These are phyloP conservation scores for Cephus spinipes DNA, from an alignment of 2,888 invertebrate genomes.

Conservation along the genomic window DNA sequence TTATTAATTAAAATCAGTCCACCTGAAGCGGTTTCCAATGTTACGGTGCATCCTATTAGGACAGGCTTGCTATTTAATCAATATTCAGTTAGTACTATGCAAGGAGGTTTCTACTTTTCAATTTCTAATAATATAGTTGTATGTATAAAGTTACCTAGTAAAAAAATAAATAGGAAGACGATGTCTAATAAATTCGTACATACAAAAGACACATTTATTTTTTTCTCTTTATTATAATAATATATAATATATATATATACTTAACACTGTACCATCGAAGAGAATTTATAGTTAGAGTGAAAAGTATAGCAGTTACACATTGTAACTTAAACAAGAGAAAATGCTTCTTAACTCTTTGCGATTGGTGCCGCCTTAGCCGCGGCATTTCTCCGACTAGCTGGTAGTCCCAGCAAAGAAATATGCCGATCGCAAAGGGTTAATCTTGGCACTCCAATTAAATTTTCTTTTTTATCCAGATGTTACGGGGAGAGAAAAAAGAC, in stretches of 20 bases:
- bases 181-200: conserved; percentile 29
- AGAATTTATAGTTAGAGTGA: conserved; percentile 48
- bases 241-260: conserved; percentile 44
- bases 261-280: conserved; percentile 52
- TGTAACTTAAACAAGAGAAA: conserved; percentile 41
- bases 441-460: neutral
- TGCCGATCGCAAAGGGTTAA: neutral
- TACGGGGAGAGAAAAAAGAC: neutral
- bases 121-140: neutral
- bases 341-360: conserved; percentile 22
- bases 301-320: conserved; percentile 39
- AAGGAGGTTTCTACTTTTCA: neutral
- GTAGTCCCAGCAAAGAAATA: too few relatives aligned
- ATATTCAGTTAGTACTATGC: neutral
- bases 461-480: neutral
- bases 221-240: conserved; percentile 48
- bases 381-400: too few relatives aligned
- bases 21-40: neutral
- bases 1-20: neutral
- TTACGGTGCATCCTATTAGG: neutral
- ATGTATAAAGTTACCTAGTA: neutral
- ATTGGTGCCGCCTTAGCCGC: too few relatives aligned
- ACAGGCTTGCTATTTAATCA: neutral
- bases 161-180: neutral
- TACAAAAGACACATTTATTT: conserved; percentile 49